These are phyloP conservation scores for Casuarius casuarius DNA, from an alignment of 2,113 vertebrate genomes.

Conservation along the genomic window DNA sequence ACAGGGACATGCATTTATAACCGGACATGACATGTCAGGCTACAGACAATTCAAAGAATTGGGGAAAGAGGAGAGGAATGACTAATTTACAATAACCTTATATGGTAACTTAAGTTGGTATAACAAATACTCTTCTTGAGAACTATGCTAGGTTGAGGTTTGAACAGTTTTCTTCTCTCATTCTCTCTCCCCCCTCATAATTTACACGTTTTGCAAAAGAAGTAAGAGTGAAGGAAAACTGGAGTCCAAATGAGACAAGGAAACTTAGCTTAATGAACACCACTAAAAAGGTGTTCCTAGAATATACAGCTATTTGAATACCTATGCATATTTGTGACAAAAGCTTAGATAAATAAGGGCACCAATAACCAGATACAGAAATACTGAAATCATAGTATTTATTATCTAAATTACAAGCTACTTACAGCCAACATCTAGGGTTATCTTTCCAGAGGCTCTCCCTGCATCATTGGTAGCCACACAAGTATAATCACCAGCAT, in stretches of 20 bases:
- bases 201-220: not conserved
- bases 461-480: conserved; percentile 90
- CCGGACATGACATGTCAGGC: fast-evolving
- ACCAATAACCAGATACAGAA: not conserved
- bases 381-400: not conserved
- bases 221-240: not conserved
- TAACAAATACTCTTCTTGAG: not conserved
- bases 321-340: not conserved
- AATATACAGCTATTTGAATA: not conserved
- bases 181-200: not conserved
- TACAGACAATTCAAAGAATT: not conserved
- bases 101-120: not conserved
- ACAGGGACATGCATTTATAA: not conserved
- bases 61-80: not conserved
- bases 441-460: conserved; percentile 85
- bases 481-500: conserved; percentile 93
- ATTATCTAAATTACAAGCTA: not conserved
- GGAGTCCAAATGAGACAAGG: not conserved
- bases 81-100: not conserved
- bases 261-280: not conserved
- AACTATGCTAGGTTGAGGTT: not conserved
- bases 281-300: not conserved
- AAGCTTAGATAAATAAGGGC: not conserved
- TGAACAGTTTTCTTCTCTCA: not conserved
- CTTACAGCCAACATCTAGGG: conserved; percentile 94